These are phyloP conservation scores for Drosophila demipolita DNA, from an alignment of 2,888 invertebrate genomes.

Conservation along the genomic window DNA sequence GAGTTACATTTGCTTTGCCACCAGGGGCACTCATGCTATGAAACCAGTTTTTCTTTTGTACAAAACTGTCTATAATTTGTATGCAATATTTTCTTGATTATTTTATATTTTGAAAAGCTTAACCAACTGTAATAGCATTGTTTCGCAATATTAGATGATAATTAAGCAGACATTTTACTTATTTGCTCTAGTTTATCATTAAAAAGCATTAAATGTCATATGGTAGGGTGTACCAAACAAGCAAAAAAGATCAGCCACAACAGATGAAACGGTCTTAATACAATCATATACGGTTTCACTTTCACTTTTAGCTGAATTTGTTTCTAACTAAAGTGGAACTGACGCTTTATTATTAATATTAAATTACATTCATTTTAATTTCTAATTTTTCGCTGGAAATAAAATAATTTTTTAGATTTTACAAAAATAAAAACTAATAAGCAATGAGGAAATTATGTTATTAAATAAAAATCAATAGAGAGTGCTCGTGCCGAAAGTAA, in stretches of 20 bases:
- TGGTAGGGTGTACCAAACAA: constrained; percentile 5
- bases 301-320: constrained; percentile 3
- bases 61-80: not conserved
- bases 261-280: not conserved
- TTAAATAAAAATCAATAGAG: not conserved
- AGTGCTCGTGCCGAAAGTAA: not conserved
- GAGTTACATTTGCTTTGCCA: constrained; percentile 47
- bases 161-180: not conserved
- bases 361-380: not conserved
- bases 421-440: not conserved
- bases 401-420: not conserved
- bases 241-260: constrained; percentile 1
- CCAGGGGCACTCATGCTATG: constrained; percentile 53
- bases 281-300: not conserved
- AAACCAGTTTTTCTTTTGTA: constrained; percentile 15
- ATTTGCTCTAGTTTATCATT: not conserved
- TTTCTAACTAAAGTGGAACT: not conserved
- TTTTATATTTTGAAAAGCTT: not conserved
- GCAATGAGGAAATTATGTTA: not conserved
- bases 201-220: not conserved
- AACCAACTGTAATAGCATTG: not conserved
- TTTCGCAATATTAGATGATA: not conserved
- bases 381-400: not conserved
- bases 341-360: not conserved
- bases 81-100: not conserved